These are phyloP conservation scores for Aphrophora alni DNA, from an alignment of 2,888 invertebrate species.

Conservation along the genomic window DNA sequence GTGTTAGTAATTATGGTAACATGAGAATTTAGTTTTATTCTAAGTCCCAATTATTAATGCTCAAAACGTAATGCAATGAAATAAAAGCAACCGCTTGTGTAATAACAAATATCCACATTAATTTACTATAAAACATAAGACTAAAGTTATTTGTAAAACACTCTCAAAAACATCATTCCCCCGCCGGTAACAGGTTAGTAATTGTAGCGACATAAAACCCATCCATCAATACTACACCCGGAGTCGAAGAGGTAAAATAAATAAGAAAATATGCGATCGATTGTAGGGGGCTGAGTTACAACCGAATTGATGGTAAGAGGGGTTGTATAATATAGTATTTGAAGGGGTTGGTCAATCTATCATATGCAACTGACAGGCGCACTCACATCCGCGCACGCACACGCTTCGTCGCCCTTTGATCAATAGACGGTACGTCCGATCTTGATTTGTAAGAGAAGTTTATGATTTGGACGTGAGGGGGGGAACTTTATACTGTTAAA, in stretches of 20 bases:
- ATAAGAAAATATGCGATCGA: conserved; percentile 1
- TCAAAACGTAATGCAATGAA: too few species aligned
- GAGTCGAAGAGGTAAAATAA: conserved; percentile 2
- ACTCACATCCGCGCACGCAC: background rate
- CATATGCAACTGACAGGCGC: conserved; percentile 35
- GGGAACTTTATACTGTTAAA: too few species aligned
- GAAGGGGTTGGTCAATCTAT: conserved; percentile 32
- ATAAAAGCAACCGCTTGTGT: too few species aligned
- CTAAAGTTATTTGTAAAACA: background rate
- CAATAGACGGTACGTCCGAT: background rate
- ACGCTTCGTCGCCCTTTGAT: conserved; percentile 9
- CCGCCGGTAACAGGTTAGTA: background rate
- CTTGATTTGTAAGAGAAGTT: background rate
- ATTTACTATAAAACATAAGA: too few species aligned
- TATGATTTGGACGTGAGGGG: background rate
- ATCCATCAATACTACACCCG: background rate
- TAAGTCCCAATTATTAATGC: too few species aligned
- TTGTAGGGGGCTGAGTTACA: background rate
- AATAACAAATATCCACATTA: too few species aligned
- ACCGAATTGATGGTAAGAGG: conserved; percentile 1
- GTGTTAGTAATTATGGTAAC: too few species aligned
- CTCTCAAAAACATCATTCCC: background rate
- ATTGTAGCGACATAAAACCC: background rate
- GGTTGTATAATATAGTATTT: conserved; percentile 31
- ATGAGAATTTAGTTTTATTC: too few species aligned